phyloP scores from a whole-genome alignment of 2,113 vertebrate genomes.

The Sterna hirundo region DNA sequence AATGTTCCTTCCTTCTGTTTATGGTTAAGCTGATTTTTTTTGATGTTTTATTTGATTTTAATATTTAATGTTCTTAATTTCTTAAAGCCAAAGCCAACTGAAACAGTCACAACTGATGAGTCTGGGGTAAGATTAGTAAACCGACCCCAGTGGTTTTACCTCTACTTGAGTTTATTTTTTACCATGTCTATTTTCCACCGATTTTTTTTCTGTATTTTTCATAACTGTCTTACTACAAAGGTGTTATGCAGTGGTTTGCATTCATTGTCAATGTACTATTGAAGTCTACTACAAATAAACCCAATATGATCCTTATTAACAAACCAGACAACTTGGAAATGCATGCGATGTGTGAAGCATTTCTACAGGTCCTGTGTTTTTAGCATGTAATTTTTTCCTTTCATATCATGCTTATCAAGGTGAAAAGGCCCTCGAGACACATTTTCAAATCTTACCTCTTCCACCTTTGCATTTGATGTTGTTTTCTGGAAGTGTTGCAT shows the following conservation, averaged over 20 bases:
- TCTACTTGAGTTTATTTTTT: constrained; percentile 82
- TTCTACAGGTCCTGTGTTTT: constrained; percentile 71
- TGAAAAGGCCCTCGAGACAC: constrained; percentile 69
- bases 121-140: constrained; percentile 93
- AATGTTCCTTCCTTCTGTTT: constrained; percentile 15
- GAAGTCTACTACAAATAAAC: constrained; percentile 58
- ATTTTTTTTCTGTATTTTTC: constrained; percentile 75
- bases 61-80: constrained; percentile 81
- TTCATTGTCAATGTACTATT: constrained; percentile 72
- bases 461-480: constrained; percentile 74
- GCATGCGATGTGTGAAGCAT: constrained; percentile 78
- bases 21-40: constrained; percentile 52
- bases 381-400: constrained; percentile 76
- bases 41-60: constrained; percentile 74
- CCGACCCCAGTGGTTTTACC: constrained; percentile 79
- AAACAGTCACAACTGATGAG: constrained; percentile 96
- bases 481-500: constrained; percentile 75
- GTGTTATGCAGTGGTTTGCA: constrained; percentile 75
- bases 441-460: constrained; percentile 74
- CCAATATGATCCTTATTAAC: constrained; percentile 67
- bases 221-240: constrained; percentile 71
- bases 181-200: constrained; percentile 74
- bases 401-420: constrained; percentile 74
- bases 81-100: constrained; percentile 96
- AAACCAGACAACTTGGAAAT: constrained; percentile 73